phyloP scores from a whole-genome alignment of 2,888 invertebrate genomes.

The Chloroclysta siterata region DNA sequence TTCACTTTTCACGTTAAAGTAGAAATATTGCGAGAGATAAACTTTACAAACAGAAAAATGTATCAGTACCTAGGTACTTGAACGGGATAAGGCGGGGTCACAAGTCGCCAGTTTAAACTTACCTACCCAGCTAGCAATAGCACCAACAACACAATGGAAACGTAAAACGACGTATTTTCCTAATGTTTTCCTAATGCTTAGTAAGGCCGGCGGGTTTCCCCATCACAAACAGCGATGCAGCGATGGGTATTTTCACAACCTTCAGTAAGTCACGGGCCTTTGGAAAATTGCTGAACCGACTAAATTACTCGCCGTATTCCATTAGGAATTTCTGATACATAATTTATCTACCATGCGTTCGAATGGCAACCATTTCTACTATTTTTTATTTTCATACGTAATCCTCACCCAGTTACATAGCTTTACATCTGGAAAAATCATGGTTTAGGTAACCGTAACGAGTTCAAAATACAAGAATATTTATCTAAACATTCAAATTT shows the following conservation, averaged over 20 bases:
- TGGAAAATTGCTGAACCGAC: slow-evolving; percentile 4
- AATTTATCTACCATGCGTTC: too few species aligned
- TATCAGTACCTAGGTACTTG: neutral
- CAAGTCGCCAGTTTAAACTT: neutral
- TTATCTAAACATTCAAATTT: too few species aligned
- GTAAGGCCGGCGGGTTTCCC: slow-evolving; percentile 25
- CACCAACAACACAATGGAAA: slow-evolving; percentile 9
- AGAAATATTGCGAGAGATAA: neutral
- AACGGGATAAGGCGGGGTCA: neutral
- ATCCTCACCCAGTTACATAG: too few species aligned
- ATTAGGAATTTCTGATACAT: too few species aligned
- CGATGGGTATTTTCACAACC: slow-evolving; percentile 23
- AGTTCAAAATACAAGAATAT: too few species aligned
- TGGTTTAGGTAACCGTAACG: too few species aligned
- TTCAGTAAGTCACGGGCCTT: slow-evolving; percentile 16
- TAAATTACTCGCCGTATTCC: neutral
- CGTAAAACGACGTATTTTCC: slow-evolving; percentile 25
- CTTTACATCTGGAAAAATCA: too few species aligned
- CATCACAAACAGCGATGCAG: slow-evolving; percentile 9
- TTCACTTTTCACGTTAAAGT: too few species aligned
- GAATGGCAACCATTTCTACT: too few species aligned
- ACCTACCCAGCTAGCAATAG: slow-evolving; percentile 4
- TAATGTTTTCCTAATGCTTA: slow-evolving; percentile 13
- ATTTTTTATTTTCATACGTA: too few species aligned
- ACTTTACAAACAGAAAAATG: neutral